phyloP scores from a whole-genome alignment of 2,797 vertebrate genomes.

The Myotis daubentonii region DNA sequence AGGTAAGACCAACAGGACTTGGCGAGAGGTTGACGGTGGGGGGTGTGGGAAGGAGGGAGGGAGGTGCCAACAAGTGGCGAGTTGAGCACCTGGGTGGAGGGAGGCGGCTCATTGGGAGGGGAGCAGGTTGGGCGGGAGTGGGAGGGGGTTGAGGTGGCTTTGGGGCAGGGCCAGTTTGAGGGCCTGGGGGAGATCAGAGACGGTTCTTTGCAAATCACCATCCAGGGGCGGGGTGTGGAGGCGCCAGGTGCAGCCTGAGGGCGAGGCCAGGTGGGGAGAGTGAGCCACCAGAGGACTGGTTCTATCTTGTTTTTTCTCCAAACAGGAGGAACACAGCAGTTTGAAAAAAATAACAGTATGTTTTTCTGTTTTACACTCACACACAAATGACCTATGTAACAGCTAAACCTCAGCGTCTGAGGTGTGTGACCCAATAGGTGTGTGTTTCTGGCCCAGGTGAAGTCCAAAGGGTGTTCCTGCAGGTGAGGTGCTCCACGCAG shows the following conservation, averaged over 20 bases:
- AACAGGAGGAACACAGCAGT: background rate
- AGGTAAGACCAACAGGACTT: background rate
- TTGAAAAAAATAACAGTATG: background rate
- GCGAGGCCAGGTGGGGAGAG: background rate
- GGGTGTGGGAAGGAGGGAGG: background rate
- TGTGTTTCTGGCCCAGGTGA: background rate
- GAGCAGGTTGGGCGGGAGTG: fast-evolving
- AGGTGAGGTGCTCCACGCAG: background rate
- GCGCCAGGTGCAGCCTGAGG: background rate
- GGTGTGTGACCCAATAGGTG: background rate
- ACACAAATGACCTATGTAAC: background rate
- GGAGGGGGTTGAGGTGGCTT: background rate
- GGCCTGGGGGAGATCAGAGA: background rate
- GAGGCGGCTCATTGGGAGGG: background rate
- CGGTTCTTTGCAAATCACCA: fast-evolving
- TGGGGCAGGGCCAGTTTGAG: background rate
- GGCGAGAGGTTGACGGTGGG: no score
- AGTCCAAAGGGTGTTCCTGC: background rate
- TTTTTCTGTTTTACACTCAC: background rate
- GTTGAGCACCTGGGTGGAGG: background rate
- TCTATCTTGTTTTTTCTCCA: background rate
- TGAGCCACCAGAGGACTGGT: fast-evolving
- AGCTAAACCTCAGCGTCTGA: background rate
- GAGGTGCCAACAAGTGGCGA: background rate
- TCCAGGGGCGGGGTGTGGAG: background rate